These are phyloP conservation scores for Polyploca ridens DNA, from an alignment of 2,888 invertebrate genomes.

Conservation along the genomic window DNA sequence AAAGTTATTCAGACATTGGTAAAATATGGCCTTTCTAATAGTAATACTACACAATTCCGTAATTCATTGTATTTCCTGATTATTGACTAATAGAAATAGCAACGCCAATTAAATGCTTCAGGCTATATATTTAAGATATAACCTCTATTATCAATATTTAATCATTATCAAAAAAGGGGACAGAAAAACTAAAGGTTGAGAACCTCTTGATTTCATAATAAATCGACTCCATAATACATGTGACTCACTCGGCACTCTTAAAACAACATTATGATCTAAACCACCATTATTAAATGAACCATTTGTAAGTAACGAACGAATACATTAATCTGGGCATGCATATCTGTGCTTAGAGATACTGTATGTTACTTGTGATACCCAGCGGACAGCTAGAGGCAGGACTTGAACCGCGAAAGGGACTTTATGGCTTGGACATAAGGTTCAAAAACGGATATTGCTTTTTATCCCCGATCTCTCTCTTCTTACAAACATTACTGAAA, in stretches of 20 bases:
- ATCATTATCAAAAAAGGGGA: not conserved
- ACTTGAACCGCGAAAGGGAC: not conserved
- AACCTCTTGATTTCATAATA: not conserved
- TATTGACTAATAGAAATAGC: too few relatives aligned
- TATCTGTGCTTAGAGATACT: constrained; percentile 31
- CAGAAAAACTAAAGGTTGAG: not conserved
- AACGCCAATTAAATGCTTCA: too few relatives aligned
- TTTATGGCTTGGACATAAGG: not conserved
- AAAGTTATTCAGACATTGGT: too few relatives aligned
- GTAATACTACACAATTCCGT: too few relatives aligned
- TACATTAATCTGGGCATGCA: constrained; percentile 71
- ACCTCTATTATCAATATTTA: too few relatives aligned
- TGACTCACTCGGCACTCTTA: not conserved
- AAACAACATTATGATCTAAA: not conserved
- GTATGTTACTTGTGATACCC: constrained; percentile 2
- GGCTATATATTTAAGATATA: too few relatives aligned
- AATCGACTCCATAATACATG: not conserved
- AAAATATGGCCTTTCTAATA: too few relatives aligned
- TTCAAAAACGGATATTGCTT: too few relatives aligned
- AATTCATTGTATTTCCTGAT: too few relatives aligned
- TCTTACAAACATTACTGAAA: too few relatives aligned
- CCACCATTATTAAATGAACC: constrained; percentile 25
- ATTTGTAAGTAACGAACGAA: constrained; percentile 29
- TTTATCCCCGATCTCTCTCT: too few relatives aligned
- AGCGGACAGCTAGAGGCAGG: not conserved